These are phyloP conservation scores for Apantesis nais DNA, from an alignment of 2,888 invertebrate genomes.

Conservation along the genomic window DNA sequence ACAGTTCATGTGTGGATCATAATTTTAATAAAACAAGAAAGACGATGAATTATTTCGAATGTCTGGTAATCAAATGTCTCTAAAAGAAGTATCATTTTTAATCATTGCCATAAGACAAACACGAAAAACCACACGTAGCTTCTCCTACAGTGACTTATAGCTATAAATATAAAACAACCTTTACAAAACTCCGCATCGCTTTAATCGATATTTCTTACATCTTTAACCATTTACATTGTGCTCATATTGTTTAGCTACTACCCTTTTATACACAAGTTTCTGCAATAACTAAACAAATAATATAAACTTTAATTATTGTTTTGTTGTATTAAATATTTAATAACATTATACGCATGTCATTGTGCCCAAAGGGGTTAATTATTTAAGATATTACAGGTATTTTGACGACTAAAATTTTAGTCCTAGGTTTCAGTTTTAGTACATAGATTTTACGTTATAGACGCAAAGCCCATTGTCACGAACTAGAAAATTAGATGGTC, in stretches of 20 bases:
- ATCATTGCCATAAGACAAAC: background rate
- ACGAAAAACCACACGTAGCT: background rate
- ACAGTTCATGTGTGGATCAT: too few species aligned
- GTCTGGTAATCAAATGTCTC: too few species aligned
- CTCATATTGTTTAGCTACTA: background rate
- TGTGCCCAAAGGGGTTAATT: too few species aligned
- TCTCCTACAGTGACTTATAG: background rate
- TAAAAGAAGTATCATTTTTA: too few species aligned
- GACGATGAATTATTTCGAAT: too few species aligned
- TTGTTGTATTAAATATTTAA: background rate
- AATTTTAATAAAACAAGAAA: too few species aligned
- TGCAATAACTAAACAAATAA: background rate
- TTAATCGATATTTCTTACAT: slow-evolving; percentile 3
- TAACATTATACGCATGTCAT: background rate
- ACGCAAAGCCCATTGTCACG: too few species aligned
- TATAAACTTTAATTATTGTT: background rate
- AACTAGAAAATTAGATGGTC: too few species aligned
- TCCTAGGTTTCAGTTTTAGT: too few species aligned
- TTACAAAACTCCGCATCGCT: slow-evolving; percentile 8
- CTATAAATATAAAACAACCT: slow-evolving; percentile 3
- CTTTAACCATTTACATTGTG: slow-evolving; percentile 4
- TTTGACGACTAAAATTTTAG: too few species aligned
- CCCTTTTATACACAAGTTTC: background rate
- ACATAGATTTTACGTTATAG: too few species aligned
- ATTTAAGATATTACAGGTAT: too few species aligned